These are phyloP conservation scores for Muntiacus reevesi DNA, from an alignment of 2,113 vertebrate species.

Conservation along the genomic window DNA sequence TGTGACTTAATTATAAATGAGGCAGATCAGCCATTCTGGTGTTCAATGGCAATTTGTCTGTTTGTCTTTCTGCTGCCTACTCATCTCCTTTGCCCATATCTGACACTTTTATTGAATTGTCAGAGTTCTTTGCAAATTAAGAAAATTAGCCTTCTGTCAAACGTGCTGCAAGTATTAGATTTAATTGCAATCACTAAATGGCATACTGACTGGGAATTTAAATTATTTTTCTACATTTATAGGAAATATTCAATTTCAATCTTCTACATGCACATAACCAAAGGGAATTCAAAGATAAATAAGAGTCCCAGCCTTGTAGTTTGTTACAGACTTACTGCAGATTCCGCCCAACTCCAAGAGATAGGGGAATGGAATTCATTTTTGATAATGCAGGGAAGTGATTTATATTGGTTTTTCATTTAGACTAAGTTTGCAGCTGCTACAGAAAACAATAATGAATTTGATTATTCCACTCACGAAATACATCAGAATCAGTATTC, in stretches of 20 bases:
- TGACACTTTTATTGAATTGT: conserved; percentile 39
- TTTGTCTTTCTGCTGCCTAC: background rate
- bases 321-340: conserved; percentile 18
- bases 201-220: conserved; percentile 46
- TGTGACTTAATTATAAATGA: background rate
- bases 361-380: conserved; percentile 42
- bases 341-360: background rate
- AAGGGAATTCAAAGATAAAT: conserved; percentile 41
- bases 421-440: conserved; percentile 61
- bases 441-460: conserved; percentile 66
- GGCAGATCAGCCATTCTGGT: background rate
- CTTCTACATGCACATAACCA: conserved; percentile 34
- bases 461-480: conserved; percentile 53
- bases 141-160: conserved; percentile 60
- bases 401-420: conserved; percentile 60
- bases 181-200: conserved; percentile 56
- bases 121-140: conserved; percentile 59
- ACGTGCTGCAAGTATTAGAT: conserved; percentile 43
- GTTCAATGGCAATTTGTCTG: background rate
- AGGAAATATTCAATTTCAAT: conserved; percentile 46
- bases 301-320: conserved; percentile 33
- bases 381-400: conserved; percentile 38
- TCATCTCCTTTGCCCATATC: conserved; percentile 23
- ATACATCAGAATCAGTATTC: conserved; percentile 51
- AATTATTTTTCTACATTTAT: conserved; percentile 55